Conservation (phyloP, 1,140 invertebrate species). For the Aradophagus sp. region DNA sequence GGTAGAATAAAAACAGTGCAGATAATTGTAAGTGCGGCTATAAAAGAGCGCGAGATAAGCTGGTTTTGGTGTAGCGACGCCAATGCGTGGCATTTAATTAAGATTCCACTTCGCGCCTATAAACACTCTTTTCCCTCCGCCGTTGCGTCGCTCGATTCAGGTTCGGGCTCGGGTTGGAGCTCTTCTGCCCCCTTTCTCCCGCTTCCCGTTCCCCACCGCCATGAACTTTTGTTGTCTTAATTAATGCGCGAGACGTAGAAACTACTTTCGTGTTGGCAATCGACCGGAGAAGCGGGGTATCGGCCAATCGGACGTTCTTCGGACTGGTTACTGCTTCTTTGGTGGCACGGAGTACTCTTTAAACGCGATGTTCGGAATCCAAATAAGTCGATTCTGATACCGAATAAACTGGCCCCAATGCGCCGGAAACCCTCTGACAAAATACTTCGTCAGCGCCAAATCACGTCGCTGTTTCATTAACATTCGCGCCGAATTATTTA, state of each 20-base stretch:
- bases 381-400: constrained; percentile 50
- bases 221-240: constrained; percentile 58
- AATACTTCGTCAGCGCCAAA: constrained; percentile 32
- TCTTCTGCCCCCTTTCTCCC: too few species aligned
- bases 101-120: constrained; percentile 58
- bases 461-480: constrained; percentile 22
- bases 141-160: constrained; percentile 4
- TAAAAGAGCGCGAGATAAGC: constrained; percentile 50
- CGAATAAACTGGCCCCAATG: constrained; percentile 1
- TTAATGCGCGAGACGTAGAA: constrained; percentile 56
- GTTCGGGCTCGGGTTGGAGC: too few species aligned
- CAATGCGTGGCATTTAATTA: constrained; percentile 58
- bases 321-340: constrained; percentile 45
- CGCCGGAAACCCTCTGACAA: constrained; percentile 26
- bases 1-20: constrained; percentile 45
- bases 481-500: constrained; percentile 3
- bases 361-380: constrained; percentile 54
- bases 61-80: constrained; percentile 43
- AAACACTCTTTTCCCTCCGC: constrained; percentile 29
- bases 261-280: constrained; percentile 50
- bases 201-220: constrained; percentile 8
- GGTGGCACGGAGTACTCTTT: constrained; percentile 47
- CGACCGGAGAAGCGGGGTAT: constrained; percentile 40
- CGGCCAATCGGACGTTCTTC: constrained; percentile 40
- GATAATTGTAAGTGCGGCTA: constrained; percentile 42